These are phyloP conservation scores for Desoria tigrina DNA, from an alignment of 2,888 invertebrate species.

Conservation along the genomic window DNA sequence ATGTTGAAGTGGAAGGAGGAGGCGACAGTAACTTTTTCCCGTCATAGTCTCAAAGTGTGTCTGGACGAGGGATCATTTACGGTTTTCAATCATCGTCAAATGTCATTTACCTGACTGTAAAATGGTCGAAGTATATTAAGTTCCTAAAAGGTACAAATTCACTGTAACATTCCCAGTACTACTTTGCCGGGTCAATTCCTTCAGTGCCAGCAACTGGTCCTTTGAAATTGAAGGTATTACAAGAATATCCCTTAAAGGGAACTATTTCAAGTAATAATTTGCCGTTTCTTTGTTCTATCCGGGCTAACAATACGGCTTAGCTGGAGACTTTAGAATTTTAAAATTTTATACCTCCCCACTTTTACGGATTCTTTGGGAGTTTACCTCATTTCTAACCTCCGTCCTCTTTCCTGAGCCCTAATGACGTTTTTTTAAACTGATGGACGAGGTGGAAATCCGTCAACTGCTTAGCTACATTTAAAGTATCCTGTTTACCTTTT, in stretches of 20 bases:
- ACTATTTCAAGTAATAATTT: constrained; percentile 6
- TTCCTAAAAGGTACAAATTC: no score
- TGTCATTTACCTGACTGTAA: background rate
- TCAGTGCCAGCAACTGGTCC: no score
- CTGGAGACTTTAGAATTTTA: constrained; percentile 7
- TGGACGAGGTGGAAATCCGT: no score
- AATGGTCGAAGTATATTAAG: background rate
- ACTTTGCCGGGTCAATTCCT: no score
- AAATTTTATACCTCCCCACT: constrained; percentile 4
- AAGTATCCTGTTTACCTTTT: no score
- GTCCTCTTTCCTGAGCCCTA: constrained; percentile 1
- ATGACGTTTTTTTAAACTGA: background rate
- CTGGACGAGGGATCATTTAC: background rate
- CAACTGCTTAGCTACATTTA: no score
- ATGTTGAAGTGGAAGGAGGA: no score
- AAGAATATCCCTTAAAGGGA: no score
- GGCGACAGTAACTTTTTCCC: no score
- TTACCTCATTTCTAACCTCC: background rate
- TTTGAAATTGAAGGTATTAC: no score
- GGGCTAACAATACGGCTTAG: background rate
- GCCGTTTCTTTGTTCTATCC: background rate
- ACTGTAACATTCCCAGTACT: no score
- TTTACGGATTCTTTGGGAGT: background rate
- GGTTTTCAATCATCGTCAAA: constrained; percentile 21
- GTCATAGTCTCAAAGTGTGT: no score